Percentiles rank a stretch among this genome's conserved stretches.
Evolutionary conservation across 2,797 vertebrate genomes (phyloP).

Genomic region (Pachyuromys duprasi): DNA sequence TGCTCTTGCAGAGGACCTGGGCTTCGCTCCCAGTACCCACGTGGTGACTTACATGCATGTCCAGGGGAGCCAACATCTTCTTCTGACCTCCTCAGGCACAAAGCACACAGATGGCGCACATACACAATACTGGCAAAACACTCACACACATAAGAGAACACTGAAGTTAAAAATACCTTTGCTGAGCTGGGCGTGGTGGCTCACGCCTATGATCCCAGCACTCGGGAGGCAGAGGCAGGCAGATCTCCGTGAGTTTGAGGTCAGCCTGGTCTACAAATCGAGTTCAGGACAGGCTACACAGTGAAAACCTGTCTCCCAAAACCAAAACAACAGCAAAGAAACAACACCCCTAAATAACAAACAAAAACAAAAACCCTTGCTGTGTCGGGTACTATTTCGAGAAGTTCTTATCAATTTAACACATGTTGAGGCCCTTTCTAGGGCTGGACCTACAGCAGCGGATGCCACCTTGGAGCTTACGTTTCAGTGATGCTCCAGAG

Average conservation of each 20-base stretch:
- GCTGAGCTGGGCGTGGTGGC: no score
- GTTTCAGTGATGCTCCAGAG: not conserved
- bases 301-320: no score
- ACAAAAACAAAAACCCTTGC: not conserved
- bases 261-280: no score
- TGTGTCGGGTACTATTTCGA: not conserved
- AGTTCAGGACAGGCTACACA: no score
- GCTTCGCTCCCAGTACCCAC: not conserved
- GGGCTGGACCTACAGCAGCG: not conserved
- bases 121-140: not conserved
- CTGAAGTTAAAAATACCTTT: not conserved
- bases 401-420: conserved; percentile 15
- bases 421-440: not conserved
- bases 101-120: not conserved
- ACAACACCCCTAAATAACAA: no score
- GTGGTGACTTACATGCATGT: not conserved
- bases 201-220: no score
- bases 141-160: not conserved
- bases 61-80: no score
- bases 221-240: no score
- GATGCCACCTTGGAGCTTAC: not conserved
- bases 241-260: no score
- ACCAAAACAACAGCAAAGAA: no score
- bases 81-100: not conserved
- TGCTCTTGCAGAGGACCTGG: not conserved